Evolutionary conservation across 2,113 vertebrate species (phyloP).

Genomic region (Prionailurus viverrinus): DNA sequence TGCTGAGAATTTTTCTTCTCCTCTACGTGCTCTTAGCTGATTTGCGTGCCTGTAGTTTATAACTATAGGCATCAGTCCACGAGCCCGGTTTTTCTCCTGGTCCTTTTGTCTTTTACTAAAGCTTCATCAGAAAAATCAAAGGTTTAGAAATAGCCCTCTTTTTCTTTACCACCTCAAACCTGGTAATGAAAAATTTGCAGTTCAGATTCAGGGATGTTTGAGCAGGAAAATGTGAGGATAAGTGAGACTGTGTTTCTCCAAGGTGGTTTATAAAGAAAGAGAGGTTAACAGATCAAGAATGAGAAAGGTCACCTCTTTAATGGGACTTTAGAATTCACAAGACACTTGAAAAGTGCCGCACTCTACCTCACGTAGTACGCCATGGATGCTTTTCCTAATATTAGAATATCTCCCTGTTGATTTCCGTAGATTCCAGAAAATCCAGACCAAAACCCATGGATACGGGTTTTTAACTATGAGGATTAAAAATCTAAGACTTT

Average conservation of each 20-base stretch:
- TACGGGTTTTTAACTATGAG: neutral
- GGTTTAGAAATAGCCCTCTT: neutral
- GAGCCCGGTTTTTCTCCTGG: neutral
- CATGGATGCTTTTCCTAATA: fast-evolving
- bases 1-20: neutral
- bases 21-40: neutral
- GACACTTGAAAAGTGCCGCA: neutral
- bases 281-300: neutral
- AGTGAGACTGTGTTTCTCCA: neutral
- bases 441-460: neutral
- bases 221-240: neutral
- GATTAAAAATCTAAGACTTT: neutral
- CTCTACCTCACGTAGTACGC: fast-evolving
- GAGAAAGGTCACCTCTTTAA: neutral
- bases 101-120: neutral
- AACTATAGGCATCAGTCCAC: neutral
- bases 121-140: neutral
- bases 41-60: too few relatives aligned
- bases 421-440: neutral
- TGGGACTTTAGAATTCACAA: neutral
- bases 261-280: neutral
- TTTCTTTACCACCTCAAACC: neutral
- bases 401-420: neutral
- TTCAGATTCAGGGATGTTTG: neutral
- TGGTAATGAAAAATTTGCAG: neutral